Evolutionary conservation across 2,888 invertebrate genomes (phyloP).

Genomic region (Pinctada fucata): DNA sequence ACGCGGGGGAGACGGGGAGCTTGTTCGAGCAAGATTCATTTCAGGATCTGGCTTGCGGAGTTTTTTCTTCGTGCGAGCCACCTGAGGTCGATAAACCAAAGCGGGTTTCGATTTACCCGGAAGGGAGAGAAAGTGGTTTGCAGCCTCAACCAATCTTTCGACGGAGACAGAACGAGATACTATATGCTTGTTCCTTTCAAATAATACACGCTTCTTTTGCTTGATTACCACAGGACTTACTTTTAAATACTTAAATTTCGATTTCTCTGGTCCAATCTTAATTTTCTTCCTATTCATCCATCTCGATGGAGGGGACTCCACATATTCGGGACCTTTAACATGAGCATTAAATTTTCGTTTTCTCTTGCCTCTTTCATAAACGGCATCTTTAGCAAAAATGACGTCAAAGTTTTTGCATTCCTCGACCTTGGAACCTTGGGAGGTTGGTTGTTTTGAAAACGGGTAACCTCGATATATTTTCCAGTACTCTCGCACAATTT

Average conservation of each 20-base stretch:
- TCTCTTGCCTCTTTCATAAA: slow-evolving; percentile 2
- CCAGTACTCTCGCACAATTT: neutral
- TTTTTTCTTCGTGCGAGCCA: slow-evolving; percentile 36
- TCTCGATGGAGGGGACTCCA: neutral
- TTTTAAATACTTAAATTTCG: neutral
- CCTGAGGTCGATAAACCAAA: slow-evolving; percentile 12
- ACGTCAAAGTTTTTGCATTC: slow-evolving; percentile 3
- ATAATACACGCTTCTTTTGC: neutral
- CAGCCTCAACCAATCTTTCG: neutral
- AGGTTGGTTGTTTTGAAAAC: too few relatives aligned
- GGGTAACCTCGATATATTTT: neutral
- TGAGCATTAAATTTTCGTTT: slow-evolving; percentile 5
- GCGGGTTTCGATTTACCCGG: neutral
- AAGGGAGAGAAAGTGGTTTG: neutral
- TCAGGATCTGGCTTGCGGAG: slow-evolving; percentile 14
- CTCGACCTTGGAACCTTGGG: neutral
- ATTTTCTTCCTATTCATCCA: neutral
- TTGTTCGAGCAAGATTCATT: neutral
- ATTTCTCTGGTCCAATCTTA: neutral
- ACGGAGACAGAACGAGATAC: neutral
- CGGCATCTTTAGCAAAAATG: neutral
- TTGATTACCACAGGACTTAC: neutral
- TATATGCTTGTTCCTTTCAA: neutral
- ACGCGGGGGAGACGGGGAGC: slow-evolving; percentile 5
- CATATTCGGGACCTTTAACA: neutral